Evolutionary conservation across 2,888 invertebrate species (phyloP).

Genomic region (Spodoptera picta): DNA sequence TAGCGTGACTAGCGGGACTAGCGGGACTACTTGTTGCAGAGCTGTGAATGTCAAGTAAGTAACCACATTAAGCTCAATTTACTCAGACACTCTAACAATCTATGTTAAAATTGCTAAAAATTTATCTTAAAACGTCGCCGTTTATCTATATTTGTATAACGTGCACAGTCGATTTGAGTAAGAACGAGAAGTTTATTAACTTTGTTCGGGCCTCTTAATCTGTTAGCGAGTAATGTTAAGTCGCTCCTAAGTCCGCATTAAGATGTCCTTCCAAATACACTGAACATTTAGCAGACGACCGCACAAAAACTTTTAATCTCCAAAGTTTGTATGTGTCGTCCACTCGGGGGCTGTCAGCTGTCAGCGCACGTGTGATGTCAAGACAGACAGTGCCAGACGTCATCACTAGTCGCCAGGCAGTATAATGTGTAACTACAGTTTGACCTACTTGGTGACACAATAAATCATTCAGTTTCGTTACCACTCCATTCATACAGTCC

Average conservation of each 20-base stretch:
- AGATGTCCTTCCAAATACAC: conserved; percentile 5
- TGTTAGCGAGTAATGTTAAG: too few relatives aligned
- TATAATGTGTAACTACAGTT: conserved; percentile 1
- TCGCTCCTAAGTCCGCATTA: too few relatives aligned
- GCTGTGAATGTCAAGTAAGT: conserved; percentile 37
- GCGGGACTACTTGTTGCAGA: conserved; percentile 17
- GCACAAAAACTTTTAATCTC: conserved; percentile 20
- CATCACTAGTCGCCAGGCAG: conserved; percentile 7
- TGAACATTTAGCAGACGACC: conserved; percentile 3
- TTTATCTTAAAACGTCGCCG: too few relatives aligned
- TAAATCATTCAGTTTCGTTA: conserved; percentile 35
- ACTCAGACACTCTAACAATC: neutral
- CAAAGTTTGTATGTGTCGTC: conserved; percentile 15
- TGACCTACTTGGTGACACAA: conserved; percentile 36
- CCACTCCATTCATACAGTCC: conserved; percentile 33
- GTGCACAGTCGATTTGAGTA: too few relatives aligned
- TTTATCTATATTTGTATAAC: too few relatives aligned
- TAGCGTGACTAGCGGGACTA: too few relatives aligned
- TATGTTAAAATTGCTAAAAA: neutral
- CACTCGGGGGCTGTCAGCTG: neutral
- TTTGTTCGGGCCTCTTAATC: too few relatives aligned
- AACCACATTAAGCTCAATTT: neutral
- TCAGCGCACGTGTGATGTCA: conserved; percentile 7
- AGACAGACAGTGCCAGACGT: neutral
- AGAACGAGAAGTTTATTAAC: too few relatives aligned